Percentiles rank a stretch among this genome's conserved stretches.
Conservation (phyloP, 2,888 invertebrate genomes). For the Tachina lurida region DNA sequence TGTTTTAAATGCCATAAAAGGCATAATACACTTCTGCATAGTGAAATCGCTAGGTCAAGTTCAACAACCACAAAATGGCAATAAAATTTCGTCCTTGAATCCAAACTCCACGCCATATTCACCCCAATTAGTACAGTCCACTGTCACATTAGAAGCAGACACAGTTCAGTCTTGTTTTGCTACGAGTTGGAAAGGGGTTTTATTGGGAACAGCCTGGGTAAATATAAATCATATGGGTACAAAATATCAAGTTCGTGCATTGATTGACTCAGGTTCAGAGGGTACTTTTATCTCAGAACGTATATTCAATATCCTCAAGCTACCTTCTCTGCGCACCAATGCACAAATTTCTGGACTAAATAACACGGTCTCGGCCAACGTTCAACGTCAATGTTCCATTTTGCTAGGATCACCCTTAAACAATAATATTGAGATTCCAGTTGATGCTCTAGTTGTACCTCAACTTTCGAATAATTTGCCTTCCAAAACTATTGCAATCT, state of each 20-base stretch:
- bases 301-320: neutral
- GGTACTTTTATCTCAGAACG: slow-evolving; percentile 59
- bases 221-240: neutral
- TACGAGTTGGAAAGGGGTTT: neutral
- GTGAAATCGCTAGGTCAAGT: neutral
- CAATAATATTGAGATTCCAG: neutral
- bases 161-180: neutral
- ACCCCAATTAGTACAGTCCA: neutral
- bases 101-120: neutral
- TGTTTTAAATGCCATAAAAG: too few species aligned
- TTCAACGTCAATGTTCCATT: slow-evolving; percentile 30
- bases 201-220: neutral
- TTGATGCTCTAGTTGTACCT: neutral
- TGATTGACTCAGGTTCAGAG: slow-evolving; percentile 63
- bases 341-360: slow-evolving; percentile 48
- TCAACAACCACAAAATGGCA: neutral
- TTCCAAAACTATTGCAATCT: neutral
- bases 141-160: neutral
- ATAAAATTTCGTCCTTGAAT: neutral
- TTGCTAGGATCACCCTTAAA: neutral
- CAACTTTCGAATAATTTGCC: neutral
- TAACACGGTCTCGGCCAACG: slow-evolving; percentile 24
- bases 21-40: too few species aligned
- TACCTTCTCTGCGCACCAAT: slow-evolving; percentile 23
- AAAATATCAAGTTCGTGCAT: slow-evolving; percentile 34